A percentile compares a stretch with the other conserved stretches of the same genome.
These are phyloP conservation scores for Pyxicephalus adspersus DNA, from an alignment of 2,113 vertebrate species.

Conservation along the genomic window DNA sequence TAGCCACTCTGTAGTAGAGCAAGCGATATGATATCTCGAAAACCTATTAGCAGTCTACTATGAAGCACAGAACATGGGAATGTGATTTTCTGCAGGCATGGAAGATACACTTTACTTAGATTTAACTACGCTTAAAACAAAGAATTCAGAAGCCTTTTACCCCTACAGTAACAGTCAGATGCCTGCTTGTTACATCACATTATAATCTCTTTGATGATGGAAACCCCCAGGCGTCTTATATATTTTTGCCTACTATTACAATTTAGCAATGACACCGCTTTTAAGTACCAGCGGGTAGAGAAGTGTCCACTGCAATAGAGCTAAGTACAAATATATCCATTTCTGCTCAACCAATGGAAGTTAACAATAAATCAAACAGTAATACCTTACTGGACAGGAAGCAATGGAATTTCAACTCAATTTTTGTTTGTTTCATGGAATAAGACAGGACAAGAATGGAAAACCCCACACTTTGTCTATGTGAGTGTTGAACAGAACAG, in stretches of 20 bases:
- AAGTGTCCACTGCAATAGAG: slow-evolving; percentile 35
- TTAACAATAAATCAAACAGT: too few relatives aligned
- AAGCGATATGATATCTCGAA: too few relatives aligned
- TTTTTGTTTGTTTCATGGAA: too few relatives aligned
- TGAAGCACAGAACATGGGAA: not conserved
- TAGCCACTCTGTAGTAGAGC: too few relatives aligned
- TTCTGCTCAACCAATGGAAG: too few relatives aligned
- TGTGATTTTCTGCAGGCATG: not conserved
- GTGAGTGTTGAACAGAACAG: too few relatives aligned
- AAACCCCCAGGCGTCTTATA: slow-evolving; percentile 40
- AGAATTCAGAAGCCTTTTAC: slow-evolving; percentile 15
- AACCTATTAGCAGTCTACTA: too few relatives aligned
- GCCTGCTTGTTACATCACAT: slow-evolving; percentile 48
- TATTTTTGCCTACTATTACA: slow-evolving; percentile 43
- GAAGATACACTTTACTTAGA: not conserved
- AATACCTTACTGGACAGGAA: too few relatives aligned
- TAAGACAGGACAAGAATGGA: too few relatives aligned
- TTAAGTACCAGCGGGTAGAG: slow-evolving; percentile 36
- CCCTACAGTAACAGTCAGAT: slow-evolving; percentile 18
- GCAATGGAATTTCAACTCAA: too few relatives aligned
- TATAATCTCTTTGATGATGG: slow-evolving; percentile 30
- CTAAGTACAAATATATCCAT: slow-evolving; percentile 27
- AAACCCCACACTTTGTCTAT: too few relatives aligned
- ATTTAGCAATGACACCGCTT: slow-evolving; percentile 47
- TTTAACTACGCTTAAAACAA: not conserved